Evolutionary conservation across 2,113 vertebrate species (phyloP).

Genomic region (Thomomys bottae): DNA sequence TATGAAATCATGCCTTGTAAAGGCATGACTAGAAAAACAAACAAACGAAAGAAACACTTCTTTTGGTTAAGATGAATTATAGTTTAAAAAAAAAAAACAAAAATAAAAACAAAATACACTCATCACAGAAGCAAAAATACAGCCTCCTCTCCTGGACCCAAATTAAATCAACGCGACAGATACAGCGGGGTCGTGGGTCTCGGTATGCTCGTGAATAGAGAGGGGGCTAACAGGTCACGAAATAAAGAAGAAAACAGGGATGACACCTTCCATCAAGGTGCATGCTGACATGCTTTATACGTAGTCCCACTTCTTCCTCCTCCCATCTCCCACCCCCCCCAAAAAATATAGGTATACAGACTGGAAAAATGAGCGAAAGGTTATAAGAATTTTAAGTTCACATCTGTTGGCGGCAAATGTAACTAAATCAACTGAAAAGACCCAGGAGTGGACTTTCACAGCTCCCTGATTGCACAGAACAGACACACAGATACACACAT

Average conservation of each 20-base stretch:
- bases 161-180: slow-evolving; percentile 30
- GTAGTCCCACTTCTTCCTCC: neutral
- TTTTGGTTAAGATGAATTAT: too few relatives aligned
- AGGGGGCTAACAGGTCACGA: slow-evolving; percentile 46
- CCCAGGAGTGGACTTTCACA: neutral
- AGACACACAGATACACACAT: neutral
- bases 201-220: slow-evolving; percentile 62
- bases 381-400: neutral
- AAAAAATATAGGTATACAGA: neutral
- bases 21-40: neutral
- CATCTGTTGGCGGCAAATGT: slow-evolving; percentile 5
- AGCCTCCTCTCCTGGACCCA: neutral
- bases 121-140: neutral
- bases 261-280: slow-evolving; percentile 10
- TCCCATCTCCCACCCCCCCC: neutral
- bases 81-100: too few relatives aligned
- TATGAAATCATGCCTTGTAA: neutral
- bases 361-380: slow-evolving; percentile 9
- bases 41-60: too few relatives aligned
- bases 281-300: neutral
- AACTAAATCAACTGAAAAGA: slow-evolving; percentile 32
- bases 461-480: neutral
- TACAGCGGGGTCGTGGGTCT: neutral
- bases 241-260: neutral
- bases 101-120: too few relatives aligned